Percentiles rank a stretch among this genome's conserved stretches.
These are phyloP conservation scores for Mesocentrotus franciscanus DNA, from an alignment of 53 echinoderm and acorn worm genomes.

Conservation along the genomic window DNA sequence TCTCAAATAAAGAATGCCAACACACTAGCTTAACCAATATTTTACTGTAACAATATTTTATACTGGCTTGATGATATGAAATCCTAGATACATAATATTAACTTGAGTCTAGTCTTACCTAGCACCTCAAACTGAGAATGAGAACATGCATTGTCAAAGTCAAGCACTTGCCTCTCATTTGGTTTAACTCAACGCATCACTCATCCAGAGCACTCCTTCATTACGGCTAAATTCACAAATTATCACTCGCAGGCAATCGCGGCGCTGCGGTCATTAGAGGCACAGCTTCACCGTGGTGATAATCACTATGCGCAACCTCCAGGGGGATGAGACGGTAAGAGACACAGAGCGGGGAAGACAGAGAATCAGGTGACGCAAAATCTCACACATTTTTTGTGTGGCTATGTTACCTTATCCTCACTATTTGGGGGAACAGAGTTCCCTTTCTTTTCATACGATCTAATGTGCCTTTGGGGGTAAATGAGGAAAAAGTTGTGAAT, in stretches of 20 bases:
- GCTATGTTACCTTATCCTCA: slow-evolving; percentile 56
- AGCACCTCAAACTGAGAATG: neutral
- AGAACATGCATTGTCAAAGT: slow-evolving; percentile 28
- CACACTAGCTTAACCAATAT: neutral
- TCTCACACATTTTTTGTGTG: slow-evolving; percentile 27
- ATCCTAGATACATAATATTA: neutral
- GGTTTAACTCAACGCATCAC: slow-evolving; percentile 53
- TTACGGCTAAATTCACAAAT: slow-evolving; percentile 64
- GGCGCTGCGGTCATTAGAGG: slow-evolving; percentile 54
- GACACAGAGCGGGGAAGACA: neutral
- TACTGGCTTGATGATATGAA: neutral
- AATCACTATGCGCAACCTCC: slow-evolving; percentile 40
- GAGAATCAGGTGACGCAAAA: slow-evolving; percentile 37
- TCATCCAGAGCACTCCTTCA: slow-evolving; percentile 56
- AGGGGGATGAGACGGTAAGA: neutral
- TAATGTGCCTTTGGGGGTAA: neutral
- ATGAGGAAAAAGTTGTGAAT: slow-evolving; percentile 22
- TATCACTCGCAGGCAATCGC: slow-evolving; percentile 61
- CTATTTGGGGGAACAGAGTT: neutral
- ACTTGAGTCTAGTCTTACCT: neutral
- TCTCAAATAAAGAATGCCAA: neutral
- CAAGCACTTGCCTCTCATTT: slow-evolving; percentile 40
- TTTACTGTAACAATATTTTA: neutral
- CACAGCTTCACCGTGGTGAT: slow-evolving; percentile 27
- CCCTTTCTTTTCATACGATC: slow-evolving; percentile 24